Evolutionary conservation across 2,888 invertebrate species (phyloP).

Genomic region (Hoplodrina ambigua): DNA sequence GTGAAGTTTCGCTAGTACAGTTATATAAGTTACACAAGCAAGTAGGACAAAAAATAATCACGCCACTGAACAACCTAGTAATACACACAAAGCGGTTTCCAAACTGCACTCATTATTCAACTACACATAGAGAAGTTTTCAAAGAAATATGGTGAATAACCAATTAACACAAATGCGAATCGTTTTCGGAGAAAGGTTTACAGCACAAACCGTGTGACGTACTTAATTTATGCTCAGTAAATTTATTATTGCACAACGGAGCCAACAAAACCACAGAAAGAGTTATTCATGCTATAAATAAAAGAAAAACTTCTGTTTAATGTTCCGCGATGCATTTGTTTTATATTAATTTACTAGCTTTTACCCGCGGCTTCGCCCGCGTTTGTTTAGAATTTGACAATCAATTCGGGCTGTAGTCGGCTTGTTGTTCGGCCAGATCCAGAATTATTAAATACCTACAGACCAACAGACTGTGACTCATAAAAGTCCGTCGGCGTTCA

Average conservation of each 20-base stretch:
- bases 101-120: constrained; percentile 18
- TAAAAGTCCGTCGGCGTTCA: too few relatives aligned
- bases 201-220: constrained; percentile 68
- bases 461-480: too few relatives aligned
- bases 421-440: too few relatives aligned
- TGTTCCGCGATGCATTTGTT: constrained; percentile 52
- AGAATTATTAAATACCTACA: too few relatives aligned
- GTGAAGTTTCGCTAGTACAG: too few relatives aligned
- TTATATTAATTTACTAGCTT: constrained; percentile 39
- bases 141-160: constrained; percentile 41
- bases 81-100: background rate
- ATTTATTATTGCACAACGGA: constrained; percentile 76
- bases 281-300: constrained; percentile 76
- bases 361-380: too few relatives aligned
- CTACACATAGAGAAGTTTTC: background rate
- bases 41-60: background rate
- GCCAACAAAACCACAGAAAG: constrained; percentile 76
- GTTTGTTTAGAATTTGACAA: too few relatives aligned
- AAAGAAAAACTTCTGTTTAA: constrained; percentile 70
- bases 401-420: too few relatives aligned
- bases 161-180: constrained; percentile 56
- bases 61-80: background rate
- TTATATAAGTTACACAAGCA: background rate
- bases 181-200: constrained; percentile 66
- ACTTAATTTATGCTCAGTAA: constrained; percentile 75